phyloP scores from a whole-genome alignment of 2,113 vertebrate genomes.

The Sinocyclocheilus anshuiensis region DNA sequence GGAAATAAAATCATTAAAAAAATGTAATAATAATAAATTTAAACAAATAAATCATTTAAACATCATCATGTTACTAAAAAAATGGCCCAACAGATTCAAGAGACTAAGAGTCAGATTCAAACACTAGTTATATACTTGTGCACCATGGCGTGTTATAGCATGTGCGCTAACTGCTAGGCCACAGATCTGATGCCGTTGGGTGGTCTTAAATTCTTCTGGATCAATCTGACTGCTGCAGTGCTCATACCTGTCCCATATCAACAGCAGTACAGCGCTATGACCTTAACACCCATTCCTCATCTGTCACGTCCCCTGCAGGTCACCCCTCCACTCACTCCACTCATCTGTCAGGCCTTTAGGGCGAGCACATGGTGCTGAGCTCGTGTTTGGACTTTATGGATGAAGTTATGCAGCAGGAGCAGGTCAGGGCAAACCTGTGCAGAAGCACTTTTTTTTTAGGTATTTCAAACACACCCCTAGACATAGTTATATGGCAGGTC shows the following conservation, averaged over 20 bases:
- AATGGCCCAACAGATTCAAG: not conserved
- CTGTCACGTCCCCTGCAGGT: not conserved
- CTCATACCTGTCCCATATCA: not conserved
- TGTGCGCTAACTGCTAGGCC: not conserved
- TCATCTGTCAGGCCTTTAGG: not conserved
- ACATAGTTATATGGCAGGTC: not conserved
- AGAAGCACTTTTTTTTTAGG: not conserved
- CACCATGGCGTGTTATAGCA: not conserved
- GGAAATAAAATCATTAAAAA: not conserved
- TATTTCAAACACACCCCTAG: not conserved
- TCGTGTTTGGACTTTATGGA: not conserved
- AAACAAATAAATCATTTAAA: too few species aligned
- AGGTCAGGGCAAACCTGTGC: slow-evolving; percentile 14
- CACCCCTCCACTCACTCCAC: not conserved
- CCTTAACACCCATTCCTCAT: not conserved
- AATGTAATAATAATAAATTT: too few species aligned
- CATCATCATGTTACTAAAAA: too few species aligned
- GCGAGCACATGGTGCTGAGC: not conserved
- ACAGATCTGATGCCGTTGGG: not conserved
- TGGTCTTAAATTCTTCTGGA: not conserved
- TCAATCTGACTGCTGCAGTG: not conserved
- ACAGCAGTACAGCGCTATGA: not conserved
- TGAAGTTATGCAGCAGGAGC: slow-evolving; percentile 3
- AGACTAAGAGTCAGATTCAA: not conserved
- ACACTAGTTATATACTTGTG: not conserved